Evolutionary conservation across 2,888 invertebrate species (phyloP), one percentile per base, ranked within the genome.

Genomic region (Syrista parreyssii): DNA sequence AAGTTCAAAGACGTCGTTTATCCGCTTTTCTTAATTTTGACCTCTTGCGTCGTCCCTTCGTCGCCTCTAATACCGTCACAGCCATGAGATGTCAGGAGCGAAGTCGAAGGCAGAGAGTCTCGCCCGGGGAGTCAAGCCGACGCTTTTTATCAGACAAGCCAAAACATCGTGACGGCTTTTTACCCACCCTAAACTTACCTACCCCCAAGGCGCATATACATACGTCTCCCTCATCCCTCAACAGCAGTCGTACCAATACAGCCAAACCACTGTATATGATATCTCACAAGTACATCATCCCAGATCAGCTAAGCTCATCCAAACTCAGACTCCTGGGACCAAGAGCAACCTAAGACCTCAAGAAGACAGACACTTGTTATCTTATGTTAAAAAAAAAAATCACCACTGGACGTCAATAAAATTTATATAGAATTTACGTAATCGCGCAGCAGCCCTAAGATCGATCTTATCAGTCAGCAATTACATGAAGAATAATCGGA

Each of bases 401-500:
- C 2, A 55, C 9, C 9, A 15, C 23, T 23, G 55, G 1, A 55
- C 55, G 55, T 55, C 6, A 23, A 23, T 55, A 23, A 23, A 55
- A 55, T 55, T 23, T 23, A 55, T 36, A 36, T 9, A 23, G 2
- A 23, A 55, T 23, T 55, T 9, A 55, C 23, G 9, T 15, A 9
- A 55, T 55, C 55, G 4, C 40, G 12, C 40, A 15, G 0, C 1
- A 2, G 23, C 2, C 2, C 9, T 15, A 9, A 15, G 55, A 9
- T 55, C 15, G 9, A 55, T 55, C 74, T 74, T 71, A 75, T 68
- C 77, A 36, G 71, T 55, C 77, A 75, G 76, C 77, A 78, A 82
- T 74, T 73, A 75, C 77, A 30, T 15, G 73, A 68, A 36, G 68
- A 80, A 73, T 76, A 74, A 79, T 75, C 78, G 83, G 82, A 81